Percentiles rank a stretch among this genome's conserved stretches.
Evolutionary conservation across 53 echinoderm and acorn worm species (phyloP).

Genomic region (Hippasteria phrygiana): DNA sequence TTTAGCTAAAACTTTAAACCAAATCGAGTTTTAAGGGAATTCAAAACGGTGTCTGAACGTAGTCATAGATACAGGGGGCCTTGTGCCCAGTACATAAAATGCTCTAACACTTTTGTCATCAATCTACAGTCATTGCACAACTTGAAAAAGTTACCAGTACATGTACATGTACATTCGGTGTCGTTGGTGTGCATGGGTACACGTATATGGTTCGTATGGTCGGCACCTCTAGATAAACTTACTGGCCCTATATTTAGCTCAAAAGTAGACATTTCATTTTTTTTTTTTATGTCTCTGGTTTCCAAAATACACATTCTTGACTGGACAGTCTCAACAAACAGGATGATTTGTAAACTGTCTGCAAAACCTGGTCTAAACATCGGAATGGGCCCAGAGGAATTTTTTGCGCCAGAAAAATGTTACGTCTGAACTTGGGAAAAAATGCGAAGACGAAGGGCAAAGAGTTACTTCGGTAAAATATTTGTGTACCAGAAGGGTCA

Average conservation of each 20-base stretch:
- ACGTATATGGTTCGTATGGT: too few species aligned
- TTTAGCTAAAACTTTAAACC: too few species aligned
- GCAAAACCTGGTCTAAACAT: slow-evolving; percentile 22
- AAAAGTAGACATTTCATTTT: neutral
- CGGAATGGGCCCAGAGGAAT: neutral
- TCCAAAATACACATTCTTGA: neutral
- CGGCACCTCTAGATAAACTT: neutral
- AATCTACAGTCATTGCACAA: too few species aligned
- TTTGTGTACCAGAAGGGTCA: too few species aligned
- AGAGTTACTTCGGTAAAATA: neutral
- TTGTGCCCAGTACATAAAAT: too few species aligned
- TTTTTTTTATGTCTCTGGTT: neutral
- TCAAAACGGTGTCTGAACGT: too few species aligned
- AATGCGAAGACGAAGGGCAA: neutral
- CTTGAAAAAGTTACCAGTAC: too few species aligned
- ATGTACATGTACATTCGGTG: too few species aligned
- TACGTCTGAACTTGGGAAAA: neutral
- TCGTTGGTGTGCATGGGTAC: too few species aligned
- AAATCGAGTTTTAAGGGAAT: too few species aligned
- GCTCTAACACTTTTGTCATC: too few species aligned
- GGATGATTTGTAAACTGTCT: slow-evolving; percentile 52
- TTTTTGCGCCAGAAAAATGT: neutral
- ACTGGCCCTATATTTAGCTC: neutral
- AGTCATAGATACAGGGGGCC: too few species aligned
- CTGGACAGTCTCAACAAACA: slow-evolving; percentile 38